phyloP scores from a whole-genome alignment of 2,113 vertebrate genomes.

The Campylorhamphus procurvoides region DNA sequence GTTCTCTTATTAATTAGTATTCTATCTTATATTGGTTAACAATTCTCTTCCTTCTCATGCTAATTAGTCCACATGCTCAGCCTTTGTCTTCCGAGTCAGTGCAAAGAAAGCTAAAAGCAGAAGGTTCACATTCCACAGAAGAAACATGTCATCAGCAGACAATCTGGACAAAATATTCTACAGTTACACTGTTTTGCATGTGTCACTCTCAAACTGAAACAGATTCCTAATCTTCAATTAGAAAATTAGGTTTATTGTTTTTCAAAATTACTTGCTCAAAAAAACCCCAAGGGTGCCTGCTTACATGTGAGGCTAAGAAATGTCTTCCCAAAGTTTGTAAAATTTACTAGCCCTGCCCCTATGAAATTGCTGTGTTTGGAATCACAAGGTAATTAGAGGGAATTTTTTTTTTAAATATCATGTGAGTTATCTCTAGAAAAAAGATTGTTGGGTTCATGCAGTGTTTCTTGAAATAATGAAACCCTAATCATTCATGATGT shows the following conservation, averaged over 20 bases:
- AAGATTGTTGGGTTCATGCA: not conserved
- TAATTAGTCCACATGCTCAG: too few species aligned
- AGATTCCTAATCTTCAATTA: not conserved
- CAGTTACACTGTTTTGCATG: not conserved
- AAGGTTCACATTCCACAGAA: not conserved
- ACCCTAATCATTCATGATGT: not conserved
- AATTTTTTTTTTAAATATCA: not conserved
- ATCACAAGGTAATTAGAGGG: not conserved
- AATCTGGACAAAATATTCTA: not conserved
- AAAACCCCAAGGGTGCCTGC: not conserved
- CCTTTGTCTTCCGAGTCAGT: not conserved
- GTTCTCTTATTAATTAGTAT: too few species aligned
- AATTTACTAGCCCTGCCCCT: not conserved
- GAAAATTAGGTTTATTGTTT: not conserved
- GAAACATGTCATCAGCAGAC: not conserved
- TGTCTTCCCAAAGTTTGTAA: not conserved
- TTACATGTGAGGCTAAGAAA: not conserved
- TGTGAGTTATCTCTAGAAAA: not conserved
- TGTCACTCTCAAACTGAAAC: not conserved
- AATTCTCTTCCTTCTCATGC: too few species aligned
- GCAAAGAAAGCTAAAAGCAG: not conserved
- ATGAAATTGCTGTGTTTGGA: not conserved
- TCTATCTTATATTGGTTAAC: too few species aligned
- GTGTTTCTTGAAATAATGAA: not conserved
- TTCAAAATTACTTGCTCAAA: not conserved